Conservation (phyloP, 2,797 vertebrate species). For the Emys orbicularis region DNA sequence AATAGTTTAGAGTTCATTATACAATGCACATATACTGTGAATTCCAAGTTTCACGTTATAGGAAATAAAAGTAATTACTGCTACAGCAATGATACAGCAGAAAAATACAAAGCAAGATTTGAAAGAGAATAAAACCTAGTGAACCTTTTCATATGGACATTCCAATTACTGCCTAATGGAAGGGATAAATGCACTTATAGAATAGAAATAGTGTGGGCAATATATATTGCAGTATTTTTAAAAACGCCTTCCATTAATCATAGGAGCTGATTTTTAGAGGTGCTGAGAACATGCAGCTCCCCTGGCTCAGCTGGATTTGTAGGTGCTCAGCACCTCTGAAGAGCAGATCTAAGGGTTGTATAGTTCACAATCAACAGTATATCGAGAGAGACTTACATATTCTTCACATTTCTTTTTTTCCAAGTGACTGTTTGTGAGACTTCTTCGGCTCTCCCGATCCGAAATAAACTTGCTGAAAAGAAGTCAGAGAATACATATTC, state of each 20-base stretch:
- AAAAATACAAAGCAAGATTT: not conserved
- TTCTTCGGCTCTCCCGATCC: constrained; percentile 85
- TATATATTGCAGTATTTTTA: not conserved
- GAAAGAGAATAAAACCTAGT: fast-evolving
- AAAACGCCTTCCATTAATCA: not conserved
- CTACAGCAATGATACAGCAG: fast-evolving
- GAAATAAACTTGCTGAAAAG: constrained; percentile 86
- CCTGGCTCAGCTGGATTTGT: not conserved
- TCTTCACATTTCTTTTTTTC: constrained; percentile 86
- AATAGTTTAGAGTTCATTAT: not conserved
- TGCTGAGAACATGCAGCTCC: not conserved
- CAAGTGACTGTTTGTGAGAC: constrained; percentile 84
- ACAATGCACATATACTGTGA: not conserved
- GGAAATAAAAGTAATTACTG: not conserved
- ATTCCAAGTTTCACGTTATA: not conserved
- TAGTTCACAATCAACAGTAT: not conserved
- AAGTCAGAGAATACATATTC: constrained; percentile 65
- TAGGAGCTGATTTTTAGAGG: not conserved
- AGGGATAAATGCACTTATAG: not conserved
- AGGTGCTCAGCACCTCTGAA: not conserved
- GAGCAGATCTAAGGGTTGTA: not conserved
- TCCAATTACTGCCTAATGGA: fast-evolving
- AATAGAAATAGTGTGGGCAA: not conserved
- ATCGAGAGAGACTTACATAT: constrained; percentile 75
- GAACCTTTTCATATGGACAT: not conserved